Percentiles rank a stretch among this genome's conserved stretches.
These are phyloP conservation scores for Arenaria interpres DNA, from an alignment of 2,113 vertebrate genomes.

Conservation along the genomic window DNA sequence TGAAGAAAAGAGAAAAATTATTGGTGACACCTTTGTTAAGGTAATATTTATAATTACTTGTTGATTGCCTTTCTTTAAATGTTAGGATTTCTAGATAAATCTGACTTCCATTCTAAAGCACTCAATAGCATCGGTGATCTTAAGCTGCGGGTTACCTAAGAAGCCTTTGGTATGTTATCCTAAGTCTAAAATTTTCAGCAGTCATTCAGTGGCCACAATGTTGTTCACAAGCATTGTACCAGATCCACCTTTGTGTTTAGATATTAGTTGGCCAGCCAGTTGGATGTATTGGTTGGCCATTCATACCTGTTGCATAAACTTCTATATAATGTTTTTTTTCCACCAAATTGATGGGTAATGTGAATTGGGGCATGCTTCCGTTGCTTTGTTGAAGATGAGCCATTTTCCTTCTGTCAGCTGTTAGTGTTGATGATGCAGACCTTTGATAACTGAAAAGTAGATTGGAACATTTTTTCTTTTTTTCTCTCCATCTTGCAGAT, in stretches of 20 bases:
- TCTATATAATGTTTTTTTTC: not conserved
- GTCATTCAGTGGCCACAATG: fast-evolving
- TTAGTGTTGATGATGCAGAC: not conserved
- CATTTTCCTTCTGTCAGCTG: not conserved
- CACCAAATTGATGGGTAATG: not conserved
- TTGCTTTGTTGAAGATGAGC: not conserved
- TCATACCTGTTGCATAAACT: not conserved
- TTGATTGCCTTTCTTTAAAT: not conserved
- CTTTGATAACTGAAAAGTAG: not conserved
- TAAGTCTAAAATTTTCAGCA: not conserved
- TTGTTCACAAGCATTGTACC: not conserved
- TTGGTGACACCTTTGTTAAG: slow-evolving; percentile 98
- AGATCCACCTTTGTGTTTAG: not conserved
- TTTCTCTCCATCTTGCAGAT: slow-evolving; percentile 74
- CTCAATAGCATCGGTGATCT: not conserved
- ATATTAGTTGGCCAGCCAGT: not conserved
- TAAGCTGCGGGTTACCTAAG: not conserved
- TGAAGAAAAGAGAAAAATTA: slow-evolving; percentile 98
- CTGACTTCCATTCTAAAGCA: not conserved
- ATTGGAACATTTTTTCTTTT: fast-evolving
- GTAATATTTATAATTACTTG: slow-evolving; percentile 52
- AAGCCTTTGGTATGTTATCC: not conserved
- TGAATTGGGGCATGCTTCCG: not conserved
- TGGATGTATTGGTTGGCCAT: not conserved
- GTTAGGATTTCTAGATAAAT: fast-evolving